Conservation (phyloP, 1,140 invertebrate genomes). For the Campoletis sonorensis region DNA sequence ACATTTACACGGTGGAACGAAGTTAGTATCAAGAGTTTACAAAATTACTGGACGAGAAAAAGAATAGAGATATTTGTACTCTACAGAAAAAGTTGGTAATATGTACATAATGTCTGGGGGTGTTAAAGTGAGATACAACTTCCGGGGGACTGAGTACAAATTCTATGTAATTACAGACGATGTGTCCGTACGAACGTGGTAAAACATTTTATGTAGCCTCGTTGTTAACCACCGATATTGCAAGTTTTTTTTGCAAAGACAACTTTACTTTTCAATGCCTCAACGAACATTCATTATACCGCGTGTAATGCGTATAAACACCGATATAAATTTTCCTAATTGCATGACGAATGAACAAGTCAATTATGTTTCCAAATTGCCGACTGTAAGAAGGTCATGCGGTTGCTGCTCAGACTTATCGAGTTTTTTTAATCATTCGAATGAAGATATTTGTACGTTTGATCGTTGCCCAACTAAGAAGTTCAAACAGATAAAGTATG, state of each 20-base stretch:
- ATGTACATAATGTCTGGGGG: not conserved
- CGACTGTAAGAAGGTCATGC: not conserved
- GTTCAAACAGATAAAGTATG: no score
- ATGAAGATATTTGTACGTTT: no score
- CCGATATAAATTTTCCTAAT: not conserved
- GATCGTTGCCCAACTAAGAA: no score
- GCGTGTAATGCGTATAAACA: not conserved
- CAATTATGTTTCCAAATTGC: not conserved
- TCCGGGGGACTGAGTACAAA: not conserved
- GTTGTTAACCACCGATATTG: not conserved
- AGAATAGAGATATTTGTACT: not conserved
- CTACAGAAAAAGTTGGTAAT: not conserved
- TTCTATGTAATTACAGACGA: not conserved
- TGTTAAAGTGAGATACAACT: not conserved
- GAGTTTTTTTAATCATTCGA: no score
- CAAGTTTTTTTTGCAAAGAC: not conserved
- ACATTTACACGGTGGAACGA: no score
- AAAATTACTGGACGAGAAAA: no score
- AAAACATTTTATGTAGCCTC: not conserved
- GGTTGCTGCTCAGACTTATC: no score
- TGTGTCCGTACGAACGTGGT: not conserved
- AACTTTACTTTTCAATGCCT: not conserved
- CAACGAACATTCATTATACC: not conserved
- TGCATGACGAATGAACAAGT: not conserved
- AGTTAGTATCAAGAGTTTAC: no score